Evolutionary conservation across 2,797 vertebrate genomes (phyloP).

Genomic region (Rhyacichthys aspro): DNA sequence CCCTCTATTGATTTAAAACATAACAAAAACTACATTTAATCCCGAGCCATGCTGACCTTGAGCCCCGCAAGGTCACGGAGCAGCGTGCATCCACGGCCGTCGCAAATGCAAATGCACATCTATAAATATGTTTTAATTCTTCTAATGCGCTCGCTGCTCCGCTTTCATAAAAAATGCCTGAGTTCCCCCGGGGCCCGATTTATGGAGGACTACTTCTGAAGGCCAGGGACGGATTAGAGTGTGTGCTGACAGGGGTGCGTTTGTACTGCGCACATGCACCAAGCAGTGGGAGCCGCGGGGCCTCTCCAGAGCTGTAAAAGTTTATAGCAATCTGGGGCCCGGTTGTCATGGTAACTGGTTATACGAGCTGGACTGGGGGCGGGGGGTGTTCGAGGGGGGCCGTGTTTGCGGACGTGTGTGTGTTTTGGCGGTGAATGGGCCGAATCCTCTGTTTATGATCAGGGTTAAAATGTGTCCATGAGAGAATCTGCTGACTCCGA

Average conservation of each 20-base stretch:
- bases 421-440: constrained; percentile 8
- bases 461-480: constrained; percentile 7
- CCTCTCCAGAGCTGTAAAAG: constrained; percentile 71
- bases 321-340: constrained; percentile 74
- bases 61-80: constrained; percentile 44
- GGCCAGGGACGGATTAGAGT: constrained; percentile 25
- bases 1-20: constrained; percentile 12
- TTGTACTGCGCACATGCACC: constrained; percentile 19
- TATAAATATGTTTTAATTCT: constrained; percentile 58
- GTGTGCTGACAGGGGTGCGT: constrained; percentile 40
- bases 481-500: neutral
- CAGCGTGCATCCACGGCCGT: constrained; percentile 5
- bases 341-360: constrained; percentile 78
- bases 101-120: constrained; percentile 54
- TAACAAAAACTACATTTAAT: constrained; percentile 9
- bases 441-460: constrained; percentile 66
- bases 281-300: constrained; percentile 42
- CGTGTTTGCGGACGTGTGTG: constrained; percentile 13
- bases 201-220: constrained; percentile 47
- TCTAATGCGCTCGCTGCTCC: constrained; percentile 50
- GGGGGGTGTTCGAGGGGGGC: constrained; percentile 14
- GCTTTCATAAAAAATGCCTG: constrained; percentile 39
- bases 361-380: constrained; percentile 70
- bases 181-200: constrained; percentile 36
- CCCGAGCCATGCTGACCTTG: constrained; percentile 43